Conservation (phyloP, 2,113 vertebrate genomes). For the Piprites chloris region DNA sequence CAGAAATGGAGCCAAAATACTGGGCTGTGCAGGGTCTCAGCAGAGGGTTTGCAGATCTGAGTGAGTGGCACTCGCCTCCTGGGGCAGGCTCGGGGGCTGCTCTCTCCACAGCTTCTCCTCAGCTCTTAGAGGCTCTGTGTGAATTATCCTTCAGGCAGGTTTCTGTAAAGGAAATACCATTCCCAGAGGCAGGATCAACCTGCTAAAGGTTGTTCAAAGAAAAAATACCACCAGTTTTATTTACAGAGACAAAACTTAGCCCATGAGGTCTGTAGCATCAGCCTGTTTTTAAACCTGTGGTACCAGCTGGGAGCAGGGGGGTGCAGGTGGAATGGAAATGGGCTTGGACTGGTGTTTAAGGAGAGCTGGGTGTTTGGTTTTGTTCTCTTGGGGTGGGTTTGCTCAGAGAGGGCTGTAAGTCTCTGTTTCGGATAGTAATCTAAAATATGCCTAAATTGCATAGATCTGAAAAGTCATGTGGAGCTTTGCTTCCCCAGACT, state of each 20-base stretch:
- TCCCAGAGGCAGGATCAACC: neutral
- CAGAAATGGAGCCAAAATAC: neutral
- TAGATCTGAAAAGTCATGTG: neutral
- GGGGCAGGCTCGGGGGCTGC: rapidly evolving
- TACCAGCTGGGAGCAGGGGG: neutral
- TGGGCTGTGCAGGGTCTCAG: neutral
- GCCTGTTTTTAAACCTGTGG: neutral
- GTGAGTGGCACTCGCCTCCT: neutral
- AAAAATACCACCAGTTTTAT: neutral
- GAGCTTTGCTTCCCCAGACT: neutral
- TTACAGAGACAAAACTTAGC: neutral
- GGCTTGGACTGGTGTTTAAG: neutral
- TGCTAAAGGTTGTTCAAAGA: neutral
- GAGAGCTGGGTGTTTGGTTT: neutral
- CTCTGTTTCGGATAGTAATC: neutral
- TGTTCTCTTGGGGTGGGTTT: neutral
- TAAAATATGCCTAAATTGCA: neutral
- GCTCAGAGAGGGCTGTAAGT: neutral
- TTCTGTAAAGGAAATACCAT: neutral
- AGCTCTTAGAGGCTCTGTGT: neutral
- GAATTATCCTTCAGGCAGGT: neutral
- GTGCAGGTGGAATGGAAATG: neutral
- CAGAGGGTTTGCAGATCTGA: neutral
- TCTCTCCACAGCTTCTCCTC: neutral
- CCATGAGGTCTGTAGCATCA: neutral